Conservation (phyloP, 2,797 vertebrate species). For the Enteromius argenteus region DNA sequence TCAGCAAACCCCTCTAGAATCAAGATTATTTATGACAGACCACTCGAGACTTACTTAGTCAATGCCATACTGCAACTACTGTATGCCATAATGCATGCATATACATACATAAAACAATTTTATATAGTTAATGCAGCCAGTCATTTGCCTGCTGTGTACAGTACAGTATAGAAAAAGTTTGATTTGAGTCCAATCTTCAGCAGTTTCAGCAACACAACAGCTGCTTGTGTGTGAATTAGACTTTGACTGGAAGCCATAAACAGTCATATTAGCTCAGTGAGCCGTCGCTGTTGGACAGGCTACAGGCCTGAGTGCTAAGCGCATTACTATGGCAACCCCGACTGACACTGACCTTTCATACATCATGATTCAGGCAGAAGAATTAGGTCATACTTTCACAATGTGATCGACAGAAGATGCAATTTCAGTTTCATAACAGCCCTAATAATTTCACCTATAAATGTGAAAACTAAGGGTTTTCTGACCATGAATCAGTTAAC, state of each 20-base stretch:
- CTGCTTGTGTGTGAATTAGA: conserved; percentile 13
- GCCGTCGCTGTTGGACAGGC: conserved; percentile 41
- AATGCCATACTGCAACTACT: not conserved
- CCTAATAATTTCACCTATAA: not conserved
- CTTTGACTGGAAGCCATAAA: conserved; percentile 52
- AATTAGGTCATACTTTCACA: conserved; percentile 22
- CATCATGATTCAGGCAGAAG: conserved; percentile 26
- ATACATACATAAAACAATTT: not conserved
- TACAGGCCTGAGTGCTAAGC: conserved; percentile 40
- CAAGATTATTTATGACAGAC: not conserved
- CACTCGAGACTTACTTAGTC: not conserved
- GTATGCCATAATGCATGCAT: no score
- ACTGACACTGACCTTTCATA: conserved; percentile 28
- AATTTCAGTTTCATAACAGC: not conserved
- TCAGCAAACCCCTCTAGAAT: not conserved
- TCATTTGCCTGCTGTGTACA: not conserved
- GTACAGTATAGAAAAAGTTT: not conserved
- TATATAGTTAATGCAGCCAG: not conserved
- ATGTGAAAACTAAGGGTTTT: not conserved
- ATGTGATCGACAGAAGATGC: not conserved
- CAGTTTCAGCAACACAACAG: conserved; percentile 19
- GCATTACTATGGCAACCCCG: conserved; percentile 64
- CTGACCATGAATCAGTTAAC: not conserved
- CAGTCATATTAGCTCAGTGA: conserved; percentile 50
- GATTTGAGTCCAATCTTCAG: conserved; percentile 1